Percentiles rank a stretch among this genome's conserved stretches.
Evolutionary conservation across 2,113 vertebrate species (phyloP).

Genomic region (Xenopus laevis): DNA sequence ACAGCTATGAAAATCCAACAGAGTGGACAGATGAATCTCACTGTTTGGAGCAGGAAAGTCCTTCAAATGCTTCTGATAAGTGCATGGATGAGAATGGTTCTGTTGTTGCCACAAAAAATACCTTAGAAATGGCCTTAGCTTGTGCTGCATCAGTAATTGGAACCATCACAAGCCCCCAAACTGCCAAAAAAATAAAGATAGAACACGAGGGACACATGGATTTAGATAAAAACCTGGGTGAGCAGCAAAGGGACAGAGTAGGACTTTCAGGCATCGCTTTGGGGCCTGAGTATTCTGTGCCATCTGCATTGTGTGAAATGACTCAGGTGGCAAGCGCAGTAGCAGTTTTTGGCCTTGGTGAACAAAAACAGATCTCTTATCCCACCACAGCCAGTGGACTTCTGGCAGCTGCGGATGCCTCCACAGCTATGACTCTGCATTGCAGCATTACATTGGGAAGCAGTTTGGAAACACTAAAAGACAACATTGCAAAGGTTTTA

Average conservation of each 20-base stretch:
- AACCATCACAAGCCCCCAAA: constrained; percentile 84
- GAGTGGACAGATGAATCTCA: constrained; percentile 70
- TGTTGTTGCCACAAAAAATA: constrained; percentile 61
- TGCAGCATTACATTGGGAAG: constrained; percentile 69
- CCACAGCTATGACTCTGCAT: constrained; percentile 67
- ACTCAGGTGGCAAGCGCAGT: constrained; percentile 85
- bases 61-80: constrained; percentile 45
- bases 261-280: constrained; percentile 36
- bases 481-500: constrained; percentile 78
- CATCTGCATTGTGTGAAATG: constrained; percentile 84
- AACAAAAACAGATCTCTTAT: constrained; percentile 56
- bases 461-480: constrained; percentile 70
- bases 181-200: constrained; percentile 70
- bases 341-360: constrained; percentile 77
- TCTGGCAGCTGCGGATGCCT: constrained; percentile 71
- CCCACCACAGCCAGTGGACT: constrained; percentile 64
- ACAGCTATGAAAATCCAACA: constrained; percentile 68
- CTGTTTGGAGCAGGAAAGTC: constrained; percentile 54
- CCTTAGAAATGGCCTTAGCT: constrained; percentile 82
- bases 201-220: constrained; percentile 58
- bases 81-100: constrained; percentile 50
- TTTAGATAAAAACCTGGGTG: neutral
- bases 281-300: constrained; percentile 71
- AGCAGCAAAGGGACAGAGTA: constrained; percentile 42
- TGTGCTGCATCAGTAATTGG: constrained; percentile 89